These are phyloP conservation scores for Cirrhinus molitorella DNA, from an alignment of 2,797 vertebrate genomes.

Conservation along the genomic window DNA sequence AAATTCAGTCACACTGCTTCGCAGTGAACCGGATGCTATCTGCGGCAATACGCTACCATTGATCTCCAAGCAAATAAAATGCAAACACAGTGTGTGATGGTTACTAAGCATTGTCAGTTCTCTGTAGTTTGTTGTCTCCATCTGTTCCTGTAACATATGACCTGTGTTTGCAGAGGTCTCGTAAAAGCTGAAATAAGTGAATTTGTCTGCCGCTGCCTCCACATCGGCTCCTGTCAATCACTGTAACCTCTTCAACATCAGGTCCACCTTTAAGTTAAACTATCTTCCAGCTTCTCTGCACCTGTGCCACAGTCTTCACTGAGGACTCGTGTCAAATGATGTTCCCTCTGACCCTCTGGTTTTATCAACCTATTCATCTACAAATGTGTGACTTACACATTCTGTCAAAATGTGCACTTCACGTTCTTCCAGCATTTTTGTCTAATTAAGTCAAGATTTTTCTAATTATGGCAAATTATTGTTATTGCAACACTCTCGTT, in stretches of 20 bases:
- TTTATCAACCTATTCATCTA: slow-evolving; percentile 7
- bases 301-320: slow-evolving; percentile 7
- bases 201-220: slow-evolving; percentile 28
- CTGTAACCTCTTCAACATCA: slow-evolving; percentile 28
- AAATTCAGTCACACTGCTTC: slow-evolving; percentile 31
- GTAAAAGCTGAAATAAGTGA: slow-evolving; percentile 35
- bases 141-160: slow-evolving; percentile 25
- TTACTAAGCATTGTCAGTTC: slow-evolving; percentile 26
- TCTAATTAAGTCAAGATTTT: slow-evolving; percentile 22
- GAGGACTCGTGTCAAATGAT: slow-evolving; percentile 3
- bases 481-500: slow-evolving; percentile 29
- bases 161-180: slow-evolving; percentile 22
- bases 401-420: slow-evolving; percentile 5
- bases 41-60: slow-evolving; percentile 14
- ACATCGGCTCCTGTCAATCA: slow-evolving; percentile 21
- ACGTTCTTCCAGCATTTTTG: slow-evolving; percentile 23
- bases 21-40: slow-evolving; percentile 18
- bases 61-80: slow-evolving; percentile 36
- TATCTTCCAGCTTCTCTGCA: slow-evolving; percentile 15
- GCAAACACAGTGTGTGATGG: slow-evolving; percentile 19
- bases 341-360: background rate
- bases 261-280: slow-evolving; percentile 24
- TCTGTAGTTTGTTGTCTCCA: slow-evolving; percentile 14
- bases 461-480: slow-evolving; percentile 28
- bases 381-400: slow-evolving; percentile 25